Conservation (phyloP, 2,797 vertebrate species). For the Uromys caudimaculatus region DNA sequence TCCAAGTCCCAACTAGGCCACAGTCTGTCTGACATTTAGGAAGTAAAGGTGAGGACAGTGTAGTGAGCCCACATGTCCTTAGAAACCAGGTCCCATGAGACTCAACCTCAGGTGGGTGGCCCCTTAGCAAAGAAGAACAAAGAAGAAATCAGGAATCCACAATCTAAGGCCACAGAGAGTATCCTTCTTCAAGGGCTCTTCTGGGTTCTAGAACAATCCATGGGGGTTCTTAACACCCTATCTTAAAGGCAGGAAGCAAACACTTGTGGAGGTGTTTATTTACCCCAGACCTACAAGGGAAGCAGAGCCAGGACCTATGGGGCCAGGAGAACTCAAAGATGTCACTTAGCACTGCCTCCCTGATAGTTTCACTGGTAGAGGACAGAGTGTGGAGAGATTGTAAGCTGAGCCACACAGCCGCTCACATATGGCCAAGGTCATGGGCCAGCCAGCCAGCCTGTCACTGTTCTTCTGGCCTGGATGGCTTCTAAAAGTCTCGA, state of each 20-base stretch:
- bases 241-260: background rate
- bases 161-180: background rate
- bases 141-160: background rate
- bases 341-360: background rate
- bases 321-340: background rate
- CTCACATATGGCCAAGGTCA: background rate
- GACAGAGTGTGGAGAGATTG: accelerated
- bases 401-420: background rate
- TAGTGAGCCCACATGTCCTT: background rate
- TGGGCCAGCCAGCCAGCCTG: background rate
- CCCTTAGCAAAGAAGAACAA: background rate
- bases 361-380: background rate
- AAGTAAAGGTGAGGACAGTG: background rate
- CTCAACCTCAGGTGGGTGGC: background rate
- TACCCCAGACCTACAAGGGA: background rate
- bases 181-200: background rate
- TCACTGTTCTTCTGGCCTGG: accelerated
- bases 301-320: background rate
- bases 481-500: background rate
- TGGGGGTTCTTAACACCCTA: background rate
- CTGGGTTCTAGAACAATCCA: background rate
- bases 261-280: background rate
- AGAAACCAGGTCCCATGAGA: background rate
- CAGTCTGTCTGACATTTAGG: background rate
- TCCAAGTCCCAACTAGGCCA: background rate